phyloP scores from a whole-genome alignment of 1,140 invertebrate species.

The Heliothis subflexa region DNA sequence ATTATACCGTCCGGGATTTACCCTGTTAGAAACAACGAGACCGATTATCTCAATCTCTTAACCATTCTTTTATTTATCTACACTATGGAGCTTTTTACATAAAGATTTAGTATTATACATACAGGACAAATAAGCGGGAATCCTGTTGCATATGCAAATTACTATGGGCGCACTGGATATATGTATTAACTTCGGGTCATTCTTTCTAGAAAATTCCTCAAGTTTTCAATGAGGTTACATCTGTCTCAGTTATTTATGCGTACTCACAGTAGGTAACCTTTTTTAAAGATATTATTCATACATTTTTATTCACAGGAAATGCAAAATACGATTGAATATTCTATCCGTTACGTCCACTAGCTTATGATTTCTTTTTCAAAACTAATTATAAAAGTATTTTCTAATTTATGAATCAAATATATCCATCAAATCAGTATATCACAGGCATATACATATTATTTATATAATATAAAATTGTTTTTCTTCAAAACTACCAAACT shows the following conservation, averaged over 20 bases:
- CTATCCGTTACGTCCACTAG: slow-evolving; percentile 1
- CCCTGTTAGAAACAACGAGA: background rate
- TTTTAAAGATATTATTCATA: background rate
- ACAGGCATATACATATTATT: slow-evolving; percentile 47
- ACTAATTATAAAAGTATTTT: slow-evolving; percentile 34
- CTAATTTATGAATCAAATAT: slow-evolving; percentile 38
- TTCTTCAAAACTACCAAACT: slow-evolving; percentile 24
- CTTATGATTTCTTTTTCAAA: slow-evolving; percentile 12
- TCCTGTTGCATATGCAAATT: slow-evolving; percentile 23
- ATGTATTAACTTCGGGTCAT: background rate
- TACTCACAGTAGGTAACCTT: background rate
- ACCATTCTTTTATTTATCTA: background rate
- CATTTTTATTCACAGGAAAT: background rate
- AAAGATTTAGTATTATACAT: slow-evolving; percentile 9
- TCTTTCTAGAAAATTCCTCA: slow-evolving; percentile 25
- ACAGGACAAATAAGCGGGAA: slow-evolving; percentile 13
- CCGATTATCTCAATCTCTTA: background rate
- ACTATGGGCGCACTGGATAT: background rate
- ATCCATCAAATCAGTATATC: slow-evolving; percentile 45
- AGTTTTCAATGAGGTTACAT: background rate
- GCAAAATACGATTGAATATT: background rate
- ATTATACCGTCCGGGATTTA: background rate
- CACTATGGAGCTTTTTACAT: slow-evolving; percentile 5
- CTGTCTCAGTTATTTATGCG: background rate
- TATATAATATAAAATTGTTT: slow-evolving; percentile 39